Evolutionary conservation across 1,140 invertebrate species (phyloP).

Genomic region (Drosophila persimilis): DNA sequence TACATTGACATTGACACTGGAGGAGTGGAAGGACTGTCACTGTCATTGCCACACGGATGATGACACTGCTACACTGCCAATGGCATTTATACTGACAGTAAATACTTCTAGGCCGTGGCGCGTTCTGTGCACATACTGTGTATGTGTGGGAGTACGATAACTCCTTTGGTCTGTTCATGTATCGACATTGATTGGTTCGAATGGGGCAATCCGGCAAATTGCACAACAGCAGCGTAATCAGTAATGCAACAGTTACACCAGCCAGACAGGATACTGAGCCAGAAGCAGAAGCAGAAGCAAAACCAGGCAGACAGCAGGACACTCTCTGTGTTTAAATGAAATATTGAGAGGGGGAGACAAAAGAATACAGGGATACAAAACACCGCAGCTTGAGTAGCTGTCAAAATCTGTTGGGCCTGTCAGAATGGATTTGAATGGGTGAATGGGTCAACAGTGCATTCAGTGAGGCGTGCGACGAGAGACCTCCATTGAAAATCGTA

Average conservation of each 20-base stretch:
- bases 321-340: background rate
- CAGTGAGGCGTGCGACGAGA: constrained; percentile 12
- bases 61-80: no score
- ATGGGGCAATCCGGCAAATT: constrained; percentile 65
- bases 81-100: no score
- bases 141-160: no score
- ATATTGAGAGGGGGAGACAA: background rate
- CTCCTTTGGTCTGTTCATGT: background rate
- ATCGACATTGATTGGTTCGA: constrained; percentile 66
- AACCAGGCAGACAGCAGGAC: background rate
- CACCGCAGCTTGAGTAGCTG: constrained; percentile 53
- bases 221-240: constrained; percentile 47
- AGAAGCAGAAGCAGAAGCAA: background rate
- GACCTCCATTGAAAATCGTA: no score
- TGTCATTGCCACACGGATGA: no score
- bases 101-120: no score
- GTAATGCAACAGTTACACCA: constrained; percentile 54
- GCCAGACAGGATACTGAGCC: background rate
- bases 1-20: constrained; percentile 15
- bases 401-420: constrained; percentile 57
- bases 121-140: no score
- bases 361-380: constrained; percentile 3
- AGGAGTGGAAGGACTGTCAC: no score
- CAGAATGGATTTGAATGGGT: constrained; percentile 45
- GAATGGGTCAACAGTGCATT: constrained; percentile 4